Evolutionary conservation across 2,888 invertebrate genomes (phyloP).

Genomic region (Xanthia togata): DNA sequence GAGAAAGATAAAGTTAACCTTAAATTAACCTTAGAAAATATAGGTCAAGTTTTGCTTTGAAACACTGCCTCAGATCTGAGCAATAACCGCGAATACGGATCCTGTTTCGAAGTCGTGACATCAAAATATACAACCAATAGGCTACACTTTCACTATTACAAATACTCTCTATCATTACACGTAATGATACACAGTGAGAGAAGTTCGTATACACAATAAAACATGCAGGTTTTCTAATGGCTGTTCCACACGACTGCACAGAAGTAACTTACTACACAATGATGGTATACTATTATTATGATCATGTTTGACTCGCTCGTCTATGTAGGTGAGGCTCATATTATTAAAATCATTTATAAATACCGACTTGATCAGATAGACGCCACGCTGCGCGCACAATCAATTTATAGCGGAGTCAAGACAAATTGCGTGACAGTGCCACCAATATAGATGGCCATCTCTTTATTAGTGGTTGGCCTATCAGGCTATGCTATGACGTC

Average conservation of each 20-base stretch:
- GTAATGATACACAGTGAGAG: slow-evolving; percentile 43
- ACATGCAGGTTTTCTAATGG: slow-evolving; percentile 48
- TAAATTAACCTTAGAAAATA: neutral
- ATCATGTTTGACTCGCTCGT: slow-evolving; percentile 54
- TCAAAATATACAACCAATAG: slow-evolving; percentile 36
- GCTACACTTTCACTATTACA: slow-evolving; percentile 48
- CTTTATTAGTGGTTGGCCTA: slow-evolving; percentile 68
- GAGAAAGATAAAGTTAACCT: neutral
- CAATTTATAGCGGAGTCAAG: slow-evolving; percentile 84
- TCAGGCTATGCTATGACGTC: slow-evolving; percentile 25
- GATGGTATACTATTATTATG: slow-evolving; percentile 56
- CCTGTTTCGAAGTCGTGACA: slow-evolving; percentile 24
- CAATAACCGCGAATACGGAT: neutral
- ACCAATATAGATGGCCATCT: slow-evolving; percentile 71
- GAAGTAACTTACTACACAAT: slow-evolving; percentile 47
- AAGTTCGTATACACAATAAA: slow-evolving; percentile 21
- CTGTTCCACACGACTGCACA: slow-evolving; percentile 50
- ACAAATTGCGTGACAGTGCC: slow-evolving; percentile 82
- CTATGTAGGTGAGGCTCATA: slow-evolving; percentile 67
- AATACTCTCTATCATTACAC: slow-evolving; percentile 47
- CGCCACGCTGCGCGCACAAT: slow-evolving; percentile 84
- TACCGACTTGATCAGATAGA: slow-evolving; percentile 79
- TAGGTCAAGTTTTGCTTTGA: neutral
- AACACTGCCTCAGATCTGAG: neutral
- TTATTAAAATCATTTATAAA: slow-evolving; percentile 80